A percentile compares a stretch with the other conserved stretches of the same genome.
Conservation (phyloP, 2,113 vertebrate genomes). For the Rafetus swinhoei region DNA sequence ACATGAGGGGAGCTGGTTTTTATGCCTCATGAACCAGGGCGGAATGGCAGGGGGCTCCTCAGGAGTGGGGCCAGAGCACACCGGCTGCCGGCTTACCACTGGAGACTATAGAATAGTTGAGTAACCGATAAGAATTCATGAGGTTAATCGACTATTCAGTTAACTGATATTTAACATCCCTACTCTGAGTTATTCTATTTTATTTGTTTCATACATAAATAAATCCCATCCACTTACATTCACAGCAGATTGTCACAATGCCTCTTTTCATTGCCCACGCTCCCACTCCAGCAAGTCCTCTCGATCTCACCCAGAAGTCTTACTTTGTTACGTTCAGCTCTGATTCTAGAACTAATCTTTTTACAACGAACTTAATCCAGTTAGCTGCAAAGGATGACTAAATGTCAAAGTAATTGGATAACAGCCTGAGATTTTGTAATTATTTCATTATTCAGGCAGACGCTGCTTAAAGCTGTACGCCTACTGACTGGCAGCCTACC, state of each 20-base stretch:
- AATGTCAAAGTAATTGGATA: constrained; percentile 92
- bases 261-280: not conserved
- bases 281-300: constrained; percentile 36
- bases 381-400: constrained; percentile 89
- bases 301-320: constrained; percentile 58
- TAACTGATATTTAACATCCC: too few relatives aligned
- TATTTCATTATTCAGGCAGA: constrained; percentile 74
- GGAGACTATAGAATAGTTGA: too few relatives aligned
- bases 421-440: constrained; percentile 80
- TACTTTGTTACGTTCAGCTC: constrained; percentile 73
- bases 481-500: constrained; percentile 21
- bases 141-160: too few relatives aligned
- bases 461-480: constrained; percentile 33
- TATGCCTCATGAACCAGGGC: too few relatives aligned
- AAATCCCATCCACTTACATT: not conserved
- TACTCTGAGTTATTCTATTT: rapidly evolving
- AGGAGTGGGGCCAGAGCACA: too few relatives aligned
- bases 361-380: constrained; percentile 93
- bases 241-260: not conserved
- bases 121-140: too few relatives aligned
- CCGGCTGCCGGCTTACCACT: too few relatives aligned
- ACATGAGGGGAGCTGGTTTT: too few relatives aligned
- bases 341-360: constrained; percentile 88
- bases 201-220: not conserved
- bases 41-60: too few relatives aligned